phyloP scores from a whole-genome alignment of 2,888 invertebrate species.

The Thymelicus sylvestris region DNA sequence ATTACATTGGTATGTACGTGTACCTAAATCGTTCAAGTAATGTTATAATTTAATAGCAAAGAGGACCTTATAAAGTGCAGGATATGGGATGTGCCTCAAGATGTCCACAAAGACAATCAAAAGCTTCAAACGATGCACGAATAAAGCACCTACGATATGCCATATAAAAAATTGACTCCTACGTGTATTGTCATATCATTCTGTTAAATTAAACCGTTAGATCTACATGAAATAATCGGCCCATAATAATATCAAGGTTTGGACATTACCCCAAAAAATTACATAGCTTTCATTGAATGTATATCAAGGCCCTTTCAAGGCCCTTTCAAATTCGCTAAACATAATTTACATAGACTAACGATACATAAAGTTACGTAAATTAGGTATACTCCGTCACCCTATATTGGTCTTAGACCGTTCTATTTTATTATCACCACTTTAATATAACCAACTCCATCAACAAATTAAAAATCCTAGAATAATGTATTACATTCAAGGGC shows the following conservation, averaged over 20 bases:
- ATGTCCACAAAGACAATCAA: slow-evolving; percentile 10
- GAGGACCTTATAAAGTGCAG: slow-evolving; percentile 15
- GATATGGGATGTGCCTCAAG: slow-evolving; percentile 9
- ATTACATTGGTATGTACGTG: slow-evolving; percentile 5
- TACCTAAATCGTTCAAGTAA: slow-evolving; percentile 1
- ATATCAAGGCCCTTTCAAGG: background rate
- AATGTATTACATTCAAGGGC: background rate
- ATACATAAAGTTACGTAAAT: background rate
- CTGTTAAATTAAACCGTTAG: slow-evolving; percentile 11
- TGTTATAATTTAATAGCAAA: slow-evolving; percentile 12
- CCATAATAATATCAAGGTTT: background rate
- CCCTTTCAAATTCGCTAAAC: slow-evolving; percentile 6
- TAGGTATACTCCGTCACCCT: slow-evolving; percentile 12
- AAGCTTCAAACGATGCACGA: background rate
- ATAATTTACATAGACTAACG: background rate
- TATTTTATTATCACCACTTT: slow-evolving; percentile 31
- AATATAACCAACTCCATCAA: slow-evolving; percentile 18
- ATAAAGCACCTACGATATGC: slow-evolving; percentile 13
- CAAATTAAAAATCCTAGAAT: background rate
- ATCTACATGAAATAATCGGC: slow-evolving; percentile 5
- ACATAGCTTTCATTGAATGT: background rate
- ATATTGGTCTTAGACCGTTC: slow-evolving; percentile 31
- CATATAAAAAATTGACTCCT: slow-evolving; percentile 29
- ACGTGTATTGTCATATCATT: slow-evolving; percentile 32
- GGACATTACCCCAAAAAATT: background rate